These are phyloP conservation scores for Trachymyrmex cornetzi DNA, from an alignment of 1,140 invertebrate genomes.

Conservation along the genomic window DNA sequence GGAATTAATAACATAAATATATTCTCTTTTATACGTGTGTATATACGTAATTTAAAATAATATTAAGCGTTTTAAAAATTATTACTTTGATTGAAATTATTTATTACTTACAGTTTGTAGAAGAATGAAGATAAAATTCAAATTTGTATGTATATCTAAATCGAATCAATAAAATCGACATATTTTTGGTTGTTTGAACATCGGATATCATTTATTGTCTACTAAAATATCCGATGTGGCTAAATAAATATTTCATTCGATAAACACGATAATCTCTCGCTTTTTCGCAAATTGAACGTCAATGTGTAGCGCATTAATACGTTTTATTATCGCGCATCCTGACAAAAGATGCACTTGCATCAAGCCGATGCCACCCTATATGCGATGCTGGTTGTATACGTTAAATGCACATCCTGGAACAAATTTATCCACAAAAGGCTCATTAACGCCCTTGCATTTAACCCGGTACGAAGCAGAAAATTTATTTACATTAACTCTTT, in stretches of 20 bases:
- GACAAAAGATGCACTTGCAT: slow-evolving; percentile 23
- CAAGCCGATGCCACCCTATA: not conserved
- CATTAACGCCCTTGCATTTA: slow-evolving; percentile 36
- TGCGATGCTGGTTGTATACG: not conserved
- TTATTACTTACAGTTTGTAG: not conserved
- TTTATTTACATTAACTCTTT: slow-evolving; percentile 44
- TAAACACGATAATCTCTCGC: slow-evolving; percentile 26
- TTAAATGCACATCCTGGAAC: slow-evolving; percentile 46
- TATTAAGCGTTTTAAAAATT: not conserved
- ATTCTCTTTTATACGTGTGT: not conserved
- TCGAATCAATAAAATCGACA: not conserved
- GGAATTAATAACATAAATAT: not conserved
- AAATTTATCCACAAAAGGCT: slow-evolving; percentile 36
- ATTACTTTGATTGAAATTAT: not conserved
- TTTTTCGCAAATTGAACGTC: slow-evolving; percentile 8
- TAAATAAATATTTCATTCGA: slow-evolving; percentile 12
- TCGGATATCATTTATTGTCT: slow-evolving; percentile 1
- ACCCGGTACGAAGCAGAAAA: slow-evolving; percentile 11
- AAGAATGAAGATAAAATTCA: slow-evolving; percentile 1
- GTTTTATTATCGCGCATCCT: slow-evolving; percentile 18
- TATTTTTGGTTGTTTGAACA: not conserved
- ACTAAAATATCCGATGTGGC: not conserved
- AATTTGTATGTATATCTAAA: not conserved
- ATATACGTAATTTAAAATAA: slow-evolving; percentile 19
- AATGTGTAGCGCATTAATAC: not conserved